These are phyloP conservation scores for Liasis olivaceus DNA, from an alignment of 2,797 vertebrate genomes.

Conservation along the genomic window DNA sequence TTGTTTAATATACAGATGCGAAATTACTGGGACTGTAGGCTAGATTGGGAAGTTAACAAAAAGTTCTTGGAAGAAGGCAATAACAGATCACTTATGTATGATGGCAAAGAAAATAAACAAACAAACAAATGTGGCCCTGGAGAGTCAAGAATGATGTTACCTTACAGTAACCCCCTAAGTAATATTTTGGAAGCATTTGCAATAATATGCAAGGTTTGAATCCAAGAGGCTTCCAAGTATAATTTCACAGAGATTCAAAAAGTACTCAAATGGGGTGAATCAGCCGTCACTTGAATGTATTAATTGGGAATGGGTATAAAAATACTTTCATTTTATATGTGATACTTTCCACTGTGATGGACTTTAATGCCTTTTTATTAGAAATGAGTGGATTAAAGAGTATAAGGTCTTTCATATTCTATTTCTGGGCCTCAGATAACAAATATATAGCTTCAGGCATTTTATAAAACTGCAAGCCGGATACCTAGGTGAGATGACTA, in stretches of 20 bases:
- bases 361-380: background rate
- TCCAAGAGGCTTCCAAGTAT: background rate
- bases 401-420: background rate
- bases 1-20: background rate
- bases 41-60: background rate
- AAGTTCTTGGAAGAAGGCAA: background rate
- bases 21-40: background rate
- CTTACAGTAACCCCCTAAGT: background rate
- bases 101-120: background rate
- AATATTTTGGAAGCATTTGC: background rate
- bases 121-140: background rate
- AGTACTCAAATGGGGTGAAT: background rate
- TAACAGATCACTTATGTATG: background rate
- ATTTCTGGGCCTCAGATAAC: background rate
- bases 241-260: background rate
- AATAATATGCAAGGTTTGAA: background rate
- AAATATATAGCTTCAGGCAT: background rate
- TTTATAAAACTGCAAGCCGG: constrained; percentile 39
- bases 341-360: background rate
- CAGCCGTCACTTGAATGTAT: background rate
- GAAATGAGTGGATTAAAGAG: background rate
- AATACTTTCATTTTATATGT: background rate
- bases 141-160: background rate
- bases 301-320: background rate
- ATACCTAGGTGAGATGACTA: constrained; percentile 62